A percentile compares a stretch with the other conserved stretches of the same genome.
Evolutionary conservation across 2,888 invertebrate genomes (phyloP).

Genomic region (Danaus chrysippus): DNA sequence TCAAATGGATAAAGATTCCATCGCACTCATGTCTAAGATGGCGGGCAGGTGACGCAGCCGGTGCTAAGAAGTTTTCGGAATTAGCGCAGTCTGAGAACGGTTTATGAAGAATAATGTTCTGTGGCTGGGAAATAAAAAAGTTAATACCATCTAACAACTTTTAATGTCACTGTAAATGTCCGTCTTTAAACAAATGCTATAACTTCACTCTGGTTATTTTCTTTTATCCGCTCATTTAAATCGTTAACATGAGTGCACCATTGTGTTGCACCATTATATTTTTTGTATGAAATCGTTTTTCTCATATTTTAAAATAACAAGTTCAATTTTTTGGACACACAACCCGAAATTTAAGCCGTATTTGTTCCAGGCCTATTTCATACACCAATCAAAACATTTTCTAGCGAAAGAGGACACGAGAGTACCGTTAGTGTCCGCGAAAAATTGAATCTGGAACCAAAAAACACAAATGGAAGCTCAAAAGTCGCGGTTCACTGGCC

Average conservation of each 20-base stretch:
- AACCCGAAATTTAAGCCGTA: constrained; percentile 12
- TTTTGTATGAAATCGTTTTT: no score
- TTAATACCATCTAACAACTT: constrained; percentile 28
- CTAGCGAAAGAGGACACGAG: constrained; percentile 19
- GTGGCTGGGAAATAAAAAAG: constrained; percentile 36
- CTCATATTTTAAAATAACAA: no score
- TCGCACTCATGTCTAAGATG: constrained; percentile 43
- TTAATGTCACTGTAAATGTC: constrained; percentile 25
- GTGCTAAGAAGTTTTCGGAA: constrained; percentile 44
- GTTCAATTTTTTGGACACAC: no score
- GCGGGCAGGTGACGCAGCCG: constrained; percentile 55
- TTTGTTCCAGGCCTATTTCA: constrained; percentile 21
- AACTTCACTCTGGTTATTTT: constrained; percentile 12
- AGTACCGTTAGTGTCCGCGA: constrained; percentile 20
- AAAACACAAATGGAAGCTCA: constrained; percentile 29
- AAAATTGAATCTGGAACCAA: constrained; percentile 38
- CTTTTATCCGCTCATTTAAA: not conserved
- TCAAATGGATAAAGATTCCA: constrained; percentile 14
- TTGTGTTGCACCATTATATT: no score
- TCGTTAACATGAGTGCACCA: not conserved
- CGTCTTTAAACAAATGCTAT: constrained; percentile 28
- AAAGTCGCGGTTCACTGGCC: constrained; percentile 48
- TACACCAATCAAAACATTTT: constrained; percentile 28
- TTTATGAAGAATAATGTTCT: constrained; percentile 45
- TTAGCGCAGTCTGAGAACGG: constrained; percentile 40